phyloP scores from a whole-genome alignment of 1,140 invertebrate species.

The Euura lappo region DNA sequence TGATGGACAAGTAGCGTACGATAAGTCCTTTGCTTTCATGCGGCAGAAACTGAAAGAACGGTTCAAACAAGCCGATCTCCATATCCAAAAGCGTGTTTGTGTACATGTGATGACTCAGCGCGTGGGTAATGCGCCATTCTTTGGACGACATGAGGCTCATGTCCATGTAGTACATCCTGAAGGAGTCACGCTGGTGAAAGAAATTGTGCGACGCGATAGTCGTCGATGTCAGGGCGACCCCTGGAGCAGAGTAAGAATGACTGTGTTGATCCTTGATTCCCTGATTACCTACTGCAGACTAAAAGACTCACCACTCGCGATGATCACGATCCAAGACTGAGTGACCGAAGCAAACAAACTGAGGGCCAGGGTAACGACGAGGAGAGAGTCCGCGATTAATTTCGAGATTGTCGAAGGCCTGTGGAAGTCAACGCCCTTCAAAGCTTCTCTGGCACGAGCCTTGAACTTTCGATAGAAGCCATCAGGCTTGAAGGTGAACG shows the following conservation, averaged over 20 bases:
- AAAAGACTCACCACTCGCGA: not conserved
- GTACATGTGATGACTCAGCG: slow-evolving; percentile 80
- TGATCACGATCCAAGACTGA: slow-evolving; percentile 36
- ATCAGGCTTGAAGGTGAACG: slow-evolving; percentile 71
- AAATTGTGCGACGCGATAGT: slow-evolving; percentile 78
- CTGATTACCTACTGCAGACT: no score
- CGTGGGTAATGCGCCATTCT: slow-evolving; percentile 80
- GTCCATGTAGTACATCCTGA: slow-evolving; percentile 84
- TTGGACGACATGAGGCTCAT: slow-evolving; percentile 69
- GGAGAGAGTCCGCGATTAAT: slow-evolving; percentile 62
- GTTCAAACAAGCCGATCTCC: slow-evolving; percentile 75
- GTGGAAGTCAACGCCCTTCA: slow-evolving; percentile 60
- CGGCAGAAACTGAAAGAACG: slow-evolving; percentile 74
- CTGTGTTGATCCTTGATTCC: no score
- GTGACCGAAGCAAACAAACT: slow-evolving; percentile 60
- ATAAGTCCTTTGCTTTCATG: slow-evolving; percentile 54
- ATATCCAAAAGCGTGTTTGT: slow-evolving; percentile 80
- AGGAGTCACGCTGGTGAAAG: slow-evolving; percentile 80
- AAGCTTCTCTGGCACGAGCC: slow-evolving; percentile 59
- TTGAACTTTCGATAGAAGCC: slow-evolving; percentile 74
- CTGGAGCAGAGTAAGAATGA: slow-evolving; percentile 43
- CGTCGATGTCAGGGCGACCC: slow-evolving; percentile 64
- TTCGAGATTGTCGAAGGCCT: slow-evolving; percentile 54
- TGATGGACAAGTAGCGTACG: slow-evolving; percentile 56
- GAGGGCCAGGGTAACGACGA: slow-evolving; percentile 58